Conservation (phyloP, 2,888 invertebrate genomes). For the Lycocerus yunnanus region DNA sequence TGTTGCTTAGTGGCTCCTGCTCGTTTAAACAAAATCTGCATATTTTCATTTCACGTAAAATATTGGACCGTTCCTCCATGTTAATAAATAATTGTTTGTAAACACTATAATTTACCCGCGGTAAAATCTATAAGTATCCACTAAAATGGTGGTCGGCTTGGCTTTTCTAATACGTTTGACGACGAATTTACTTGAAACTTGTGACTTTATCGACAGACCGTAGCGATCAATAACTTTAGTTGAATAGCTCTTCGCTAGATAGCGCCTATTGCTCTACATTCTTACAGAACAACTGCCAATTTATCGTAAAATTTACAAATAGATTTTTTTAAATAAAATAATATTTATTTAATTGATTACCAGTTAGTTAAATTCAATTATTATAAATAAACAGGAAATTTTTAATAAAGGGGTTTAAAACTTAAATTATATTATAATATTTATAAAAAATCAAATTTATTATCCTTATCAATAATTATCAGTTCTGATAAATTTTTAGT, state of each 20-base stretch:
- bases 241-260: not conserved
- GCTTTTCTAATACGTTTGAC: slow-evolving; percentile 34
- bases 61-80: slow-evolving; percentile 66
- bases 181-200: slow-evolving; percentile 13
- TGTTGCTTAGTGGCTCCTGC: slow-evolving; percentile 65
- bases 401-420: too few species aligned
- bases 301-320: too few species aligned
- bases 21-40: slow-evolving; percentile 77
- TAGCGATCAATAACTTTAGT: slow-evolving; percentile 23
- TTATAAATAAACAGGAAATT: too few species aligned
- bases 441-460: too few species aligned
- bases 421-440: too few species aligned
- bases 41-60: slow-evolving; percentile 66
- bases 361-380: too few species aligned
- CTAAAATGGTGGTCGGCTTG: slow-evolving; percentile 51
- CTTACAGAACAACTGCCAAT: not conserved
- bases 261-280: not conserved
- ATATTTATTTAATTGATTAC: too few species aligned
- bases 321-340: too few species aligned
- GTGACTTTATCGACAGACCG: slow-evolving; percentile 28
- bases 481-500: too few species aligned
- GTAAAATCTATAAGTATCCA: slow-evolving; percentile 41
- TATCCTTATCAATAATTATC: too few species aligned
- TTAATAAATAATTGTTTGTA: slow-evolving; percentile 37
- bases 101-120: slow-evolving; percentile 12